A percentile compares a stretch with the other conserved stretches of the same genome.
These are phyloP conservation scores for Ptychoptera contaminata DNA, from an alignment of 2,888 invertebrate genomes.

Conservation along the genomic window DNA sequence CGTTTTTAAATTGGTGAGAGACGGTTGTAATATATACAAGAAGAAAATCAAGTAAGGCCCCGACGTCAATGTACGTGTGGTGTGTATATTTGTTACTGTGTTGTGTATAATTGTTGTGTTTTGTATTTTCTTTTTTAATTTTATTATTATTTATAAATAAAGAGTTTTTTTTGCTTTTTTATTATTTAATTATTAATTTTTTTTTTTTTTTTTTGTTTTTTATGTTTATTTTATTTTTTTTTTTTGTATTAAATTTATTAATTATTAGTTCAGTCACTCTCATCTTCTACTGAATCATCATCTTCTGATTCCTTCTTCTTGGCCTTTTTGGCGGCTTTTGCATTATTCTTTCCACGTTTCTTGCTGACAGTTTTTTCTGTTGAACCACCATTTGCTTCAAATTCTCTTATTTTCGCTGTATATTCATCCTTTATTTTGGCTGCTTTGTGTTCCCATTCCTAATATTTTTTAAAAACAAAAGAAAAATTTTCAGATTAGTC, in stretches of 20 bases:
- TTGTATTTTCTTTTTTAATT: too few relatives aligned
- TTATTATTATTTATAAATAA: too few relatives aligned
- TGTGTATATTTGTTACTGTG: too few relatives aligned
- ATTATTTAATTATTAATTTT: not conserved
- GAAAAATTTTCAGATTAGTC: not conserved
- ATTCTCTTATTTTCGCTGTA: constrained; percentile 75
- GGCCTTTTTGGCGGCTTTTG: constrained; percentile 26
- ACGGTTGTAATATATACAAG: not conserved
- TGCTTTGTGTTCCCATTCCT: constrained; percentile 88
- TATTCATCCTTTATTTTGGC: constrained; percentile 81
- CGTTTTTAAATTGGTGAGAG: not conserved
- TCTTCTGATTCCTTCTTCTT: constrained; percentile 50
- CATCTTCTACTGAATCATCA: constrained; percentile 45
- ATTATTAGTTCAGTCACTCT: constrained; percentile 39
- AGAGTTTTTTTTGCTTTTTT: too few relatives aligned
- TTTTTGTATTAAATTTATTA: not conserved
- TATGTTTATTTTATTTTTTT: constrained; percentile 2
- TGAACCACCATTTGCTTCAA: constrained; percentile 60
- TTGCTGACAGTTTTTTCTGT: constrained; percentile 41
- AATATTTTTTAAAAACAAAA: not conserved
- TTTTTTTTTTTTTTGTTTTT: not conserved
- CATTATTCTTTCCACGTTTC: constrained; percentile 40
- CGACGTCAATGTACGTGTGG: constrained; percentile 2
- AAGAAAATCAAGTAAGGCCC: constrained; percentile 5
- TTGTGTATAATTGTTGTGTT: too few relatives aligned